These are phyloP conservation scores for Leptinotarsa undecemlineata DNA, from an alignment of 1,140 invertebrate genomes.

Conservation along the genomic window DNA sequence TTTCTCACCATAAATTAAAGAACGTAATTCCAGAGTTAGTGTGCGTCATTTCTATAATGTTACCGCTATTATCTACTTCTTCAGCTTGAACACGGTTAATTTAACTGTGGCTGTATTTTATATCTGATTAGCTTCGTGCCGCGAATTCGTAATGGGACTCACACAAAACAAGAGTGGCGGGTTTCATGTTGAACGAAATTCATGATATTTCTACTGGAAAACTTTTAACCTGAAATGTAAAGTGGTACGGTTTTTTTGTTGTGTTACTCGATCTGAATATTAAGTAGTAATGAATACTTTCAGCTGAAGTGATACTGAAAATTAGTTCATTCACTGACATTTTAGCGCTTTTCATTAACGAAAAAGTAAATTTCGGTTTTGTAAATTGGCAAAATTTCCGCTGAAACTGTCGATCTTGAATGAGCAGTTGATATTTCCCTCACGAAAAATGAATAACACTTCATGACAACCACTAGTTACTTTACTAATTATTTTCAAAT, in stretches of 20 bases:
- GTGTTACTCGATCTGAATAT: background rate
- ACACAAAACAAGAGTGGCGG: conserved; percentile 23
- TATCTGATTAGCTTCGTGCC: conserved; percentile 29
- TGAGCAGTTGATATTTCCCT: no score
- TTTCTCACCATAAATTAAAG: background rate
- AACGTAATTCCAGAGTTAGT: background rate
- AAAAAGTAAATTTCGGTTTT: no score
- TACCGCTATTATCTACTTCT: conserved; percentile 26
- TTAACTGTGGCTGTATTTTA: conserved; percentile 29
- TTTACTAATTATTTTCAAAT: no score
- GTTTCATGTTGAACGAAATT: conserved; percentile 24
- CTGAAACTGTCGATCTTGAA: no score
- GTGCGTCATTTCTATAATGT: background rate
- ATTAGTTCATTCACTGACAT: background rate
- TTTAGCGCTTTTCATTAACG: background rate
- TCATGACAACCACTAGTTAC: no score
- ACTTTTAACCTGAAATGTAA: conserved; percentile 19
- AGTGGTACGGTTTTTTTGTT: conserved; percentile 14
- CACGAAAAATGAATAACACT: no score
- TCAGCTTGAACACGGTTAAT: conserved; percentile 22
- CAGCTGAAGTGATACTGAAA: background rate
- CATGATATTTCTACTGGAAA: conserved; percentile 13
- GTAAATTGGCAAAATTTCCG: no score
- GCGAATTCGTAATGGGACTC: conserved; percentile 18
- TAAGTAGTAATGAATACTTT: conserved; percentile 9